Evolutionary conservation across 2,888 invertebrate species (phyloP).

Genomic region (Graphium colonna): DNA sequence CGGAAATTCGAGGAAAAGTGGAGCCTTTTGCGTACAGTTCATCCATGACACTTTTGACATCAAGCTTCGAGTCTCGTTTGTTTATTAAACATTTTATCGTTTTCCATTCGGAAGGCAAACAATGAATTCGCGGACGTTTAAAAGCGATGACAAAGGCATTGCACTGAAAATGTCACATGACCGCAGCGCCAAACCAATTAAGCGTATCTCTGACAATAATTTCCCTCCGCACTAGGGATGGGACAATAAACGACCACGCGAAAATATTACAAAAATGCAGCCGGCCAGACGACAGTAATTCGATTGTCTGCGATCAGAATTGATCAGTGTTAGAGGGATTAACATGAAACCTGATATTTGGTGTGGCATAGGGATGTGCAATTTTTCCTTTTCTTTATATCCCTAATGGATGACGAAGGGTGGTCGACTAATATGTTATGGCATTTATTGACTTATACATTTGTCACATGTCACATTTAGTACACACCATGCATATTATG

Average conservation of each 20-base stretch:
- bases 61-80: neutral
- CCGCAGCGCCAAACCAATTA: slow-evolving; percentile 76
- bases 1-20: neutral
- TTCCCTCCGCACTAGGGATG: slow-evolving; percentile 46
- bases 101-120: slow-evolving; percentile 58
- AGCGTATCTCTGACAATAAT: slow-evolving; percentile 71
- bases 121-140: slow-evolving; percentile 54
- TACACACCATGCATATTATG: neutral
- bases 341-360: slow-evolving; percentile 77
- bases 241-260: slow-evolving; percentile 37
- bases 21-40: slow-evolving; percentile 4
- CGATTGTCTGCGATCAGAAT: slow-evolving; percentile 70
- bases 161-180: slow-evolving; percentile 72
- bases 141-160: slow-evolving; percentile 74
- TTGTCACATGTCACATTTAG: neutral
- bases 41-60: slow-evolving; percentile 10
- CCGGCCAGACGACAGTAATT: slow-evolving; percentile 73
- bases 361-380: slow-evolving; percentile 53
- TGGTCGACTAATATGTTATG: slow-evolving; percentile 44
- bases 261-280: slow-evolving; percentile 71
- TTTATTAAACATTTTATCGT: slow-evolving; percentile 31
- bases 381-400: slow-evolving; percentile 51
- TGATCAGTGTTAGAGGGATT: slow-evolving; percentile 73
- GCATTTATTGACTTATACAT: neutral
- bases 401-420: slow-evolving; percentile 66